phyloP scores from a whole-genome alignment of 2,797 vertebrate genomes.

The Cossypha polioptera region DNA sequence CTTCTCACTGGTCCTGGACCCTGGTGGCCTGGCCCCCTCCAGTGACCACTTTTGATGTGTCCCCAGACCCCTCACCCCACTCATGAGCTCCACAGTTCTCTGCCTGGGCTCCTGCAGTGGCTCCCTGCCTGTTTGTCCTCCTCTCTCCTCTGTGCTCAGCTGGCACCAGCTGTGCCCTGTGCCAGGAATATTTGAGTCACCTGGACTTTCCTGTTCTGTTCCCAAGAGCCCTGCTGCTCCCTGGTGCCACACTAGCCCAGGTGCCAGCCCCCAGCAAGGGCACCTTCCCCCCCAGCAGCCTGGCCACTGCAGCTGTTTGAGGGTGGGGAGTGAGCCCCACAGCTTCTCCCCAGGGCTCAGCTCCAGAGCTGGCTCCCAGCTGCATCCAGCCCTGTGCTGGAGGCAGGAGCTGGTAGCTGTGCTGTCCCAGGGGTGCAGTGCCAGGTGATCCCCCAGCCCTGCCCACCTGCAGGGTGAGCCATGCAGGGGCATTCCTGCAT shows the following conservation, averaged over 20 bases:
- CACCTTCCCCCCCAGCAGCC: neutral
- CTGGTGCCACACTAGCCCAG: neutral
- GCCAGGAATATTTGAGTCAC: conserved; percentile 50
- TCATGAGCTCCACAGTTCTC: fast-evolving
- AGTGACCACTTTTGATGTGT: fast-evolving
- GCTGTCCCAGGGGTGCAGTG: fast-evolving
- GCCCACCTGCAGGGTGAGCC: neutral
- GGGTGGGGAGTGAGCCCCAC: neutral
- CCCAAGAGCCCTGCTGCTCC: neutral
- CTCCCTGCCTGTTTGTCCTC: neutral
- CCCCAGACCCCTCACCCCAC: neutral
- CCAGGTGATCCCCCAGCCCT: neutral
- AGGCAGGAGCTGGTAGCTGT: neutral
- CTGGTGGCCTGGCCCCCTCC: neutral
- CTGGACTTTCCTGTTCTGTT: neutral
- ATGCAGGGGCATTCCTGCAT: neutral
- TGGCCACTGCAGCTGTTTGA: fast-evolving
- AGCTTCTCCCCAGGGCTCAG: neutral
- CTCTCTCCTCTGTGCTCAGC: neutral
- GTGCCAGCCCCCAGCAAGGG: neutral
- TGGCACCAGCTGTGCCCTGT: neutral
- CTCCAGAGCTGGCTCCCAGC: neutral
- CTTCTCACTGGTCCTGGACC: fast-evolving
- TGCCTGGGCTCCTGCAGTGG: neutral
- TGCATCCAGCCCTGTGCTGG: neutral